Evolutionary conservation across 2,113 vertebrate genomes (phyloP).

Genomic region (Crotalus helleri): DNA sequence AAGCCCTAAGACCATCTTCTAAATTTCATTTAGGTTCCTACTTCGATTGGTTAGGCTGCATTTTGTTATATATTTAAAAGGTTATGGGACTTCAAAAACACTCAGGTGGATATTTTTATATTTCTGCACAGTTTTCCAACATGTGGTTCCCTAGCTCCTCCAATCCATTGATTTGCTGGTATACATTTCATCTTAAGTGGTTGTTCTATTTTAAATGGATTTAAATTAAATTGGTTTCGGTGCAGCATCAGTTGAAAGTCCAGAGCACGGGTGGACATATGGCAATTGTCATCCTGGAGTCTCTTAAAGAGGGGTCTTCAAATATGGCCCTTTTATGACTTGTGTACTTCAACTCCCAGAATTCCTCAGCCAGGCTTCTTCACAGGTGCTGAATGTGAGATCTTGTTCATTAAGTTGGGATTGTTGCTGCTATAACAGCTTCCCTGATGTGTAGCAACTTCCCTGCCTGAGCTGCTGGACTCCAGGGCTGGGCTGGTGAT

Average conservation of each 20-base stretch:
- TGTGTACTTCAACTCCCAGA: no score
- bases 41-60: neutral
- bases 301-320: neutral
- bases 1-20: neutral
- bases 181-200: neutral
- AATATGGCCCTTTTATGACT: no score
- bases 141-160: neutral
- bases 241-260: neutral
- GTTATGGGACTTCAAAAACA: neutral
- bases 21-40: neutral
- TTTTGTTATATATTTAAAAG: neutral
- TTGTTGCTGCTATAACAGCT: neutral
- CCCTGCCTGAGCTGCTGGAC: neutral
- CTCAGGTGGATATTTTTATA: neutral
- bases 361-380: neutral
- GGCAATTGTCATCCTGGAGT: no score
- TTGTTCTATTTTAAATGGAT: neutral
- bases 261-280: neutral
- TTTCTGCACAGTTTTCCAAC: neutral
- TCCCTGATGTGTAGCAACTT: neutral
- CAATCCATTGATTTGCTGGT: neutral
- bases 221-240: neutral
- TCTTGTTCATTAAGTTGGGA: neutral
- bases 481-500: neutral
- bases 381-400: neutral